A percentile compares a stretch with the other conserved stretches of the same genome.
These are phyloP conservation scores for Pygoscelis adeliae DNA, from an alignment of 2,113 vertebrate species.

Conservation along the genomic window DNA sequence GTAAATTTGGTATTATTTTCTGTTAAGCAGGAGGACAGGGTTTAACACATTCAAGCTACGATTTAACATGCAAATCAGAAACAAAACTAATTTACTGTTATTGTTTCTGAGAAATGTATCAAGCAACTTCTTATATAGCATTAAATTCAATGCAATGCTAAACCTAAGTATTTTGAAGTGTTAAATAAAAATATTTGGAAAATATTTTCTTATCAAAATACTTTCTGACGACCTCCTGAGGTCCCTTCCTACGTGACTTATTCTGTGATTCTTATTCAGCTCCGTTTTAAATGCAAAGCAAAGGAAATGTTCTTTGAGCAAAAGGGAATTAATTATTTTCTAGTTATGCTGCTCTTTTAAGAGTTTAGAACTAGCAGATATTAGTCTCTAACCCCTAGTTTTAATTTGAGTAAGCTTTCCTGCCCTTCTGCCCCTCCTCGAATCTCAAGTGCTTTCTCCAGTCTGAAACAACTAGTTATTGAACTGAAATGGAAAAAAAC, in stretches of 20 bases:
- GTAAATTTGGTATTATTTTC: background rate
- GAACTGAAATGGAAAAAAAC: background rate
- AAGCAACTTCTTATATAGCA: background rate
- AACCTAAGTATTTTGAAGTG: background rate
- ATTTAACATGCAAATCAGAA: slow-evolving; percentile 8
- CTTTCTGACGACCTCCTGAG: background rate
- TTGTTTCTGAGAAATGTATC: background rate
- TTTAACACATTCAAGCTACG: background rate
- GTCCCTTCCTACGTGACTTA: background rate
- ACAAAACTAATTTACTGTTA: background rate
- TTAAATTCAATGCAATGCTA: background rate
- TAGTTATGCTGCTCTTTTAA: background rate
- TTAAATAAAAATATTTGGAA: background rate
- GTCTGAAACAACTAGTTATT: background rate
- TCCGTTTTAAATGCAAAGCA: background rate
- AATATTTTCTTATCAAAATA: background rate
- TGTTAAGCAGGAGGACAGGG: background rate
- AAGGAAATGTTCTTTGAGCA: background rate
- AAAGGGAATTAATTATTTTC: background rate
- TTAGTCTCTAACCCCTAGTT: background rate
- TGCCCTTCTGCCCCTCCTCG: background rate
- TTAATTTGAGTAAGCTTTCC: background rate
- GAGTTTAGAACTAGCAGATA: background rate
- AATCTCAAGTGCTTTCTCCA: background rate
- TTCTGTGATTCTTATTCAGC: background rate